These are phyloP conservation scores for Danaus plexippus DNA, from an alignment of 1,140 invertebrate species.

Conservation along the genomic window DNA sequence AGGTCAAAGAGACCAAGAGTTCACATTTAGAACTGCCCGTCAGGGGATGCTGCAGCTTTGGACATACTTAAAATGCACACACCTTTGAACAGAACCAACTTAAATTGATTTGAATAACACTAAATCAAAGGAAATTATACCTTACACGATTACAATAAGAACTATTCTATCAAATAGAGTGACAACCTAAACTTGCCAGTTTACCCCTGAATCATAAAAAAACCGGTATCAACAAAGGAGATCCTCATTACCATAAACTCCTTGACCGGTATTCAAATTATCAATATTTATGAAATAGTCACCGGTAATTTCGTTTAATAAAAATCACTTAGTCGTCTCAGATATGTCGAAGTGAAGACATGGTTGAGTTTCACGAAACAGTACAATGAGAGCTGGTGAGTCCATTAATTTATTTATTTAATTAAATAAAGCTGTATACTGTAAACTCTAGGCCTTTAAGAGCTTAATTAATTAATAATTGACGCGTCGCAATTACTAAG, in stretches of 20 bases:
- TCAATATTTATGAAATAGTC: slow-evolving; percentile 62
- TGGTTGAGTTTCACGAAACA: neutral
- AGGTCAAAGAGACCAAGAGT: slow-evolving; percentile 60
- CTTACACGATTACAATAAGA: slow-evolving; percentile 18
- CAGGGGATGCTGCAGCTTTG: slow-evolving; percentile 57
- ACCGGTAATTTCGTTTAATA: slow-evolving; percentile 35
- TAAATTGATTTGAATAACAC: slow-evolving; percentile 11
- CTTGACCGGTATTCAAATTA: slow-evolving; percentile 62
- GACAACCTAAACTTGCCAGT: slow-evolving; percentile 17
- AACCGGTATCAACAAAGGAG: slow-evolving; percentile 59
- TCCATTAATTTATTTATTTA: too few relatives aligned
- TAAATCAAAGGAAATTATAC: slow-evolving; percentile 23
- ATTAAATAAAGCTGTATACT: too few relatives aligned
- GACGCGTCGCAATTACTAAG: too few relatives aligned
- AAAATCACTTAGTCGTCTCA: slow-evolving; percentile 38
- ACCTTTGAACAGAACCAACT: slow-evolving; percentile 50
- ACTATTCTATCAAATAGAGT: slow-evolving; percentile 1
- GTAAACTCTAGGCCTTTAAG: too few relatives aligned
- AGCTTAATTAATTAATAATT: too few relatives aligned
- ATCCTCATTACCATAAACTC: slow-evolving; percentile 63
- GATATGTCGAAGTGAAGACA: slow-evolving; percentile 37
- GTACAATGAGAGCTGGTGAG: too few relatives aligned
- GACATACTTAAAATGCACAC: slow-evolving; percentile 61
- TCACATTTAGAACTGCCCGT: slow-evolving; percentile 47
- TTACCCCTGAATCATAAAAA: slow-evolving; percentile 18